phyloP scores from a whole-genome alignment of 2,888 invertebrate genomes.

The Dilophus febrilis region DNA sequence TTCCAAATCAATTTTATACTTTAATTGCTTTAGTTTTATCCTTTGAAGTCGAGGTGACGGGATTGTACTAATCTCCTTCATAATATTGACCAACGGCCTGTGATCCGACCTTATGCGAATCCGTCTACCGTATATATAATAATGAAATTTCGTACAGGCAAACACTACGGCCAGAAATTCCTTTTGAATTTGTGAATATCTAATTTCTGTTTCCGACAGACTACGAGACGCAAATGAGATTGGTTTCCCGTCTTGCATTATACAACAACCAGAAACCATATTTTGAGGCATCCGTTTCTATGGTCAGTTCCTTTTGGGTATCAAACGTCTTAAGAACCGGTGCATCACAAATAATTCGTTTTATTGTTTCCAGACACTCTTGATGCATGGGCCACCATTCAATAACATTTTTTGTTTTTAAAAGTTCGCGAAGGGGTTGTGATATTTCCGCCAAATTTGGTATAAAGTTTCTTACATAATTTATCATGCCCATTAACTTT shows the following conservation, averaged over 20 bases:
- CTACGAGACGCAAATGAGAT: no score
- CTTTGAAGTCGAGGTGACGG: no score
- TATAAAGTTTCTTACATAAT: constrained; percentile 9
- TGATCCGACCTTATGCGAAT: no score
- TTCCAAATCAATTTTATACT: no score
- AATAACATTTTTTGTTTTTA: constrained; percentile 14
- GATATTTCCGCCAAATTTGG: constrained; percentile 6
- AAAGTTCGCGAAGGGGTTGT: constrained; percentile 4
- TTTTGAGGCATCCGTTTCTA: constrained; percentile 4
- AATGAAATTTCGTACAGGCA: no score
- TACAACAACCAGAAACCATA: constrained; percentile 4
- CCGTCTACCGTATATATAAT: no score
- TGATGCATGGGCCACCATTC: constrained; percentile 11
- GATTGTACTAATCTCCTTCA: no score
- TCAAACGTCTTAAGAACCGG: constrained; percentile 3
- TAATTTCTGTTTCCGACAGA: no score
- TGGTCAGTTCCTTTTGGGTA: background rate
- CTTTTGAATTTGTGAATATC: no score
- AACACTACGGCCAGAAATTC: no score
- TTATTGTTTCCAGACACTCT: constrained; percentile 10
- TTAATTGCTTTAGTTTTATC: no score
- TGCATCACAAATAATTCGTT: constrained; percentile 13
- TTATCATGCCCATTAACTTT: constrained; percentile 1
- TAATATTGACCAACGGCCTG: no score
- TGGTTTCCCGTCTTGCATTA: constrained; percentile 3